Conservation (phyloP, 2,113 vertebrate genomes). For the Struthidea cinerea region DNA sequence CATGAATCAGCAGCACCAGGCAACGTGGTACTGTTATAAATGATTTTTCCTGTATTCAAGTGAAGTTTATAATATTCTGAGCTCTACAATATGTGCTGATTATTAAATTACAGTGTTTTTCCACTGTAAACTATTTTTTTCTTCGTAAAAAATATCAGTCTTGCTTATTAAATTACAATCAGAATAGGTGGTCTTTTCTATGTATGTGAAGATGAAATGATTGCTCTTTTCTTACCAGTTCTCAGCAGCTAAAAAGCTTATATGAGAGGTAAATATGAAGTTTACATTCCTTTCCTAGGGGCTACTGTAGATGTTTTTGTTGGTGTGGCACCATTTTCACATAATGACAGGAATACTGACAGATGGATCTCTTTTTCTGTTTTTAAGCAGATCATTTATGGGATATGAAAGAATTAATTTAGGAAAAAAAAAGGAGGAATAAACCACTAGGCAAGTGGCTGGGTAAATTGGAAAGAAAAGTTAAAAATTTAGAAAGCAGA, state of each 20-base stretch:
- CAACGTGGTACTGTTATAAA: background rate
- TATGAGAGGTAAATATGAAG: background rate
- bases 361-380: background rate
- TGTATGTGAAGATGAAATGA: background rate
- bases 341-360: background rate
- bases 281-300: background rate
- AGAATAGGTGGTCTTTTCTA: background rate
- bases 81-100: background rate
- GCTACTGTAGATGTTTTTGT: background rate
- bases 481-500: background rate
- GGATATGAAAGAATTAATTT: background rate
- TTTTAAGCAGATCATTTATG: background rate
- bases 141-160: background rate
- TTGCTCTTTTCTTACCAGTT: background rate
- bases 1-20: background rate
- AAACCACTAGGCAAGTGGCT: background rate
- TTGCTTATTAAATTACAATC: conserved; percentile 5
- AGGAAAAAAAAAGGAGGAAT: background rate
- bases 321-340: background rate
- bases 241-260: background rate
- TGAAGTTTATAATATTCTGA: background rate
- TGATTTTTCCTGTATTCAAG: background rate
- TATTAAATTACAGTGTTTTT: background rate
- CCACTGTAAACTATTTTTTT: background rate
- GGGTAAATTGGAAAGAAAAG: background rate